Evolutionary conservation across 2,888 invertebrate species (phyloP).

Genomic region (Spodoptera picta): DNA sequence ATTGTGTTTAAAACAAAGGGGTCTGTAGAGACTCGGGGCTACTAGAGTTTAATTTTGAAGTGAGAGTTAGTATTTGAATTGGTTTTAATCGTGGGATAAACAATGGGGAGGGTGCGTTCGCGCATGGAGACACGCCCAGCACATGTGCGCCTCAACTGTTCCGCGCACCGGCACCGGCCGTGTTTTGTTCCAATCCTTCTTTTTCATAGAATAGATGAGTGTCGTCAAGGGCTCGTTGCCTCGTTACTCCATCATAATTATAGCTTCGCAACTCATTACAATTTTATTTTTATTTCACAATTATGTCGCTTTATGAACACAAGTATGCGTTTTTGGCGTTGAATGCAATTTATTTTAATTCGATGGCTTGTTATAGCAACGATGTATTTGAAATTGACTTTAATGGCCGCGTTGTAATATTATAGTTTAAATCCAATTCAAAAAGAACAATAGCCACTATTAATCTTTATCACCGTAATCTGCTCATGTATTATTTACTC

Average conservation of each 20-base stretch:
- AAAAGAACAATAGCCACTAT: slow-evolving; percentile 35
- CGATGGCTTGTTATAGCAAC: slow-evolving; percentile 1
- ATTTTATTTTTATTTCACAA: slow-evolving; percentile 36
- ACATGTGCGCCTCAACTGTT: slow-evolving; percentile 72
- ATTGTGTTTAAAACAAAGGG: slow-evolving; percentile 87
- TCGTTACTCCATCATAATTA: slow-evolving; percentile 54
- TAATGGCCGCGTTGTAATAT: neutral
- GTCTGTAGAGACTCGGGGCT: slow-evolving; percentile 67
- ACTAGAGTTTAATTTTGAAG: slow-evolving; percentile 87
- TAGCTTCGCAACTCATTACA: slow-evolving; percentile 41
- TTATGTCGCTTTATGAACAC: slow-evolving; percentile 14
- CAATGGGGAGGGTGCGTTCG: slow-evolving; percentile 81
- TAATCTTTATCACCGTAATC: slow-evolving; percentile 47
- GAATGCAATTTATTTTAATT: slow-evolving; percentile 14
- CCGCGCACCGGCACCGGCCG: slow-evolving; percentile 43
- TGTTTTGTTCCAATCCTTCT: slow-evolving; percentile 54
- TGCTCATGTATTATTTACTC: slow-evolving; percentile 46
- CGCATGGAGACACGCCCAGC: slow-evolving; percentile 79
- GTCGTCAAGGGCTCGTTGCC: slow-evolving; percentile 57
- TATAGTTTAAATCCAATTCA: slow-evolving; percentile 32
- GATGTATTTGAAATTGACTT: slow-evolving; percentile 11
- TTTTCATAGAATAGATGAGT: slow-evolving; percentile 57
- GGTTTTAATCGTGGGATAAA: slow-evolving; percentile 88
- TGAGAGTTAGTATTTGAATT: slow-evolving; percentile 87
- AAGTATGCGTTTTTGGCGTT: slow-evolving; percentile 14